Evolutionary conservation across 2,113 vertebrate genomes (phyloP), one percentile per base, ranked within the genome.

Genomic region (Psettodes erumei): DNA sequence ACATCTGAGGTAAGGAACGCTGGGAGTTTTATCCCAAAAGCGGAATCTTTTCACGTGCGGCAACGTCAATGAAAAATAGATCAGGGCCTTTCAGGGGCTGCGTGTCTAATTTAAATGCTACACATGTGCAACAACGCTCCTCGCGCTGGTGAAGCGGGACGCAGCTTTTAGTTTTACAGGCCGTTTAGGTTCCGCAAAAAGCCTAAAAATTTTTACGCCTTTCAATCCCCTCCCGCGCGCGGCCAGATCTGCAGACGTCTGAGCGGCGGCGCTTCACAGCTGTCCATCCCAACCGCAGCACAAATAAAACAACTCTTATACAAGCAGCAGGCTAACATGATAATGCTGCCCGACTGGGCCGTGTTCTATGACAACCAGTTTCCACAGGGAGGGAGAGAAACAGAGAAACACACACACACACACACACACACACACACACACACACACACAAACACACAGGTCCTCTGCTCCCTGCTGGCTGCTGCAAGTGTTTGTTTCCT

Each of bases 401-500:
- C 11, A 50, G 0, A 47, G 2, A 47, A 2, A 47, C 0, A 47
- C 8, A 54, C 15, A 54, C 28, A 23, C 21, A 50, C 21, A 23
- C 23, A 51, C 48, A 32, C 5, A 55, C 25, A 25, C n/a, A 23
- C 21, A 51, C 21, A 37, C n/a, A n/a, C n/a, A n/a, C n/a, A n/a
- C n/a, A n/a, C n/a, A n/a, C n/a, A n/a, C n/a, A n/a, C n/a, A n/a
- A n/a, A n/a, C 63, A 72, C 62, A 62, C 54, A 53, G 60, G 21
- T 75, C 72, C 50, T 72, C 38, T 73, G 69, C 77, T 79, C 75
- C 71, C 69, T 71, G 43, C 74, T 65, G 81, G 59, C 43, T 67
- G 25, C 67, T 77, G 61, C 30, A 72, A 64, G 70, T 79, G 80
- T 82, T 77, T 83, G 77, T 71, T 84, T 86, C 72, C 82, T 80